Evolutionary conservation across 2,888 invertebrate species (phyloP), one percentile per base, ranked within the genome.

Genomic region (Tanytarsus gracilentus): DNA sequence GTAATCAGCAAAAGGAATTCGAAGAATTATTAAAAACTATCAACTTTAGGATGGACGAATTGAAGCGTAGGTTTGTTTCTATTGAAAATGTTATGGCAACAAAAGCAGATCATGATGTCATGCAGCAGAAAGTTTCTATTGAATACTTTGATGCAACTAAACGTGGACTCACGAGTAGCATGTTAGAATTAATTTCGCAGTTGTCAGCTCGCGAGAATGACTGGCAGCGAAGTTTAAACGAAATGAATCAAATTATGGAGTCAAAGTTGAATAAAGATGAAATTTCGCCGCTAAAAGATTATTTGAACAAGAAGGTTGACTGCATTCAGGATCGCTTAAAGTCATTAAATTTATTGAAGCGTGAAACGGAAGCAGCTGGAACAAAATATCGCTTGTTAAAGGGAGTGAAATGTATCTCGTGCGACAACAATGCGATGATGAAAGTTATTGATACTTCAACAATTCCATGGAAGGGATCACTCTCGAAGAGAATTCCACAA

Each of bases 401-500:
- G 82, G 81, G 86, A 65, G 78, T 88, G 14, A 83, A 85, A 65
- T 88, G 88, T 67, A 78, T 88, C 66, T 86, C 87, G 0, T 88
- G 88, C 67, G 85, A 88, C 66, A 84, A 84, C 30, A 79, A 83
- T 25, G 86, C 83, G 1, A 79, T 85, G 3, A 88, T 88, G 87
- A 72, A 75, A 21, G 79, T 77, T 68, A 77, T 82, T 14, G 76
- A 80, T 23, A 67, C 76, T 0, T 67, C 76, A 1, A 5, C 21
- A 4, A 68, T 73, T 48, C 78, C 80, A 0, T 71, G 73, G 26
- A n/a, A n/a, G n/a, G n/a, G n/a, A n/a, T n/a, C n/a, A n/a, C n/a
- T n/a, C n/a, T n/a, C n/a, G n/a, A n/a, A n/a, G n/a, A n/a, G n/a
- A n/a, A n/a, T n/a, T n/a, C n/a, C n/a, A n/a, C n/a, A n/a, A n/a